Evolutionary conservation across 2,888 invertebrate species (phyloP), one percentile per base, ranked within the genome.

Genomic region (Chironomus riparius): DNA sequence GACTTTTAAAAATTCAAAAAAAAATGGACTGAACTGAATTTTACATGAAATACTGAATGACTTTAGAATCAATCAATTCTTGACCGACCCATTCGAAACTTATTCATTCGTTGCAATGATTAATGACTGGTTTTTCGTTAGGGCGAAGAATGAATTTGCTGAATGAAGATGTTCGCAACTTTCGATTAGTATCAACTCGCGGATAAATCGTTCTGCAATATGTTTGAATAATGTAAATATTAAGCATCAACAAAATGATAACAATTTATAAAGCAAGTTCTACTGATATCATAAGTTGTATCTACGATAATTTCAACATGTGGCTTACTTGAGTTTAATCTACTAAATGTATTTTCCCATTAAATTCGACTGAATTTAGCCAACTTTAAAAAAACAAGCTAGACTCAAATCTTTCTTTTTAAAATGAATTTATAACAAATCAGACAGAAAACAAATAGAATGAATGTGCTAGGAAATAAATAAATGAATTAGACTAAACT

Each of bases 181-280:
- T 73, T 61, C 72, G 72, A 5, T 18, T 73, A 28, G 72, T 73
- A 2, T 73, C 72, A 28, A 73, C 72, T 15, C 61, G 61, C n/a
- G 72, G 62, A 18, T 73, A 73, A 65, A 65, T 22, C 13, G 21
- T 65, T n/a, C 21, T 21, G 15, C 62, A 22, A 18, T 21, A 62
- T 21, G 0, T 21, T 13, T 48, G n/a, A n/a, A n/a, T 12, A 65
- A 22, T 65, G 24, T 65, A 21, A 6, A 24, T 24, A 65, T 24
- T 24, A 21, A 24, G 7, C 5, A 4, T 56, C n/a, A 18, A 6
- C n/a, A 15, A 56, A 38, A 38, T n/a, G 38, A 38, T 38, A 38
- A 38, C 38, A 38, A 38, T 38, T 38, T 38, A 38, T 10, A 38
- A 1, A 38, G 38, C 38, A 38, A 38, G 38, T 38, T n/a, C n/a